These are phyloP conservation scores for Xestia xanthographa DNA, from an alignment of 2,888 invertebrate species.

Conservation along the genomic window DNA sequence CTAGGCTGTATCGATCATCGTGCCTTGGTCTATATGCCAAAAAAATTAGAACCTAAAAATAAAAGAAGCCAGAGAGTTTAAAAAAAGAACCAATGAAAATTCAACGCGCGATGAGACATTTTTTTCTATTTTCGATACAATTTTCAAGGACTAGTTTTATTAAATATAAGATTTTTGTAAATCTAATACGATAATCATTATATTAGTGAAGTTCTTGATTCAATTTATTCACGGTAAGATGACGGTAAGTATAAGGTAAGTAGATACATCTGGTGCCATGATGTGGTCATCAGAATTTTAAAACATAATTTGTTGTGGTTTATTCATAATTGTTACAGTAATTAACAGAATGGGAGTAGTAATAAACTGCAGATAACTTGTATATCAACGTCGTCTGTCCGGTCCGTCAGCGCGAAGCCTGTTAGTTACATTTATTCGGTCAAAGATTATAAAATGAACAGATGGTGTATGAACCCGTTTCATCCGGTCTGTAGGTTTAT, in stretches of 20 bases:
- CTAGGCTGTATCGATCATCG: not conserved
- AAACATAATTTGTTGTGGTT: not conserved
- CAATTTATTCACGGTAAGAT: not conserved
- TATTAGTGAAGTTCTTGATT: not conserved
- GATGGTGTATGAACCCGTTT: not conserved
- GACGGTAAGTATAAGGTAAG: not conserved
- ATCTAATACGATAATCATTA: not conserved
- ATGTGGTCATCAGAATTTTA: not conserved
- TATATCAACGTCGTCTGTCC: conserved; percentile 65
- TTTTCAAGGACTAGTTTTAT: not conserved
- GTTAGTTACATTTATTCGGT: conserved; percentile 63
- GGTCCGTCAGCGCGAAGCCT: conserved; percentile 58
- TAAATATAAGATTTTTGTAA: too few relatives aligned
- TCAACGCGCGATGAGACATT: not conserved
- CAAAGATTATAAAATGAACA: conserved; percentile 61
- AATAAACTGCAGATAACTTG: conserved; percentile 68
- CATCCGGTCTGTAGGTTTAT: not conserved
- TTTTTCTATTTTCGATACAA: not conserved
- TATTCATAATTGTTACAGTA: conserved; percentile 13
- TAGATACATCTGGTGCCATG: not conserved
- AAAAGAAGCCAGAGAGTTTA: not conserved
- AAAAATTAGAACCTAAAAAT: not conserved
- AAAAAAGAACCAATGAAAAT: conserved; percentile 7
- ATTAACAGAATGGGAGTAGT: conserved; percentile 44
- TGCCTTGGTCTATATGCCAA: not conserved